Evolutionary conservation across 2,797 vertebrate species (phyloP).

Genomic region (Bradypodion ventrale): DNA sequence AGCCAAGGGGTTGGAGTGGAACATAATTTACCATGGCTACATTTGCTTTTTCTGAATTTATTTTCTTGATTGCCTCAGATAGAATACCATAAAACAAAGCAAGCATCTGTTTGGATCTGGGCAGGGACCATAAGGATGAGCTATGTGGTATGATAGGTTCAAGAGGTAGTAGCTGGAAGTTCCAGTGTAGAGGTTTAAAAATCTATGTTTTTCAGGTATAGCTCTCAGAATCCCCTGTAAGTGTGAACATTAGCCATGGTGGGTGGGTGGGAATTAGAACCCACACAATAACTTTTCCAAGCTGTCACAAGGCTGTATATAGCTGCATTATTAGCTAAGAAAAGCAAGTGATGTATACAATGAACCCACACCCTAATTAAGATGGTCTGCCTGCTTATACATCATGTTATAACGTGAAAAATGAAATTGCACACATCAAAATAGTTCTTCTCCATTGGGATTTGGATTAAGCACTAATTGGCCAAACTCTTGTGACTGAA

Average conservation of each 20-base stretch:
- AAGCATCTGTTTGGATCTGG: background rate
- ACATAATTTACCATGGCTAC: slow-evolving; percentile 35
- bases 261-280: too few species aligned
- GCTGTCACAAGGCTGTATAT: too few species aligned
- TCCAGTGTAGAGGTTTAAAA: background rate
- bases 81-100: background rate
- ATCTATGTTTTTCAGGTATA: too few species aligned
- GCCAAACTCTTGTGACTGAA: background rate
- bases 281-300: too few species aligned
- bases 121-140: background rate
- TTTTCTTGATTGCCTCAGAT: slow-evolving; percentile 33
- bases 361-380: background rate
- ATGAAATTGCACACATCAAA: background rate
- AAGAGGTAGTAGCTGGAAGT: background rate
- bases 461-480: background rate
- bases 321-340: too few species aligned
- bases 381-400: background rate
- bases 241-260: too few species aligned
- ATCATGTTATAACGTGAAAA: background rate
- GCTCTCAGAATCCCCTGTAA: too few species aligned
- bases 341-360: too few species aligned
- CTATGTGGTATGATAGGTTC: background rate
- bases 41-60: slow-evolving; percentile 45
- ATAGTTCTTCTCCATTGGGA: background rate
- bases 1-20: background rate